A percentile compares a stretch with the other conserved stretches of the same genome.
These are phyloP conservation scores for Heliothis virescens DNA, from an alignment of 1,140 invertebrate species.

Conservation along the genomic window DNA sequence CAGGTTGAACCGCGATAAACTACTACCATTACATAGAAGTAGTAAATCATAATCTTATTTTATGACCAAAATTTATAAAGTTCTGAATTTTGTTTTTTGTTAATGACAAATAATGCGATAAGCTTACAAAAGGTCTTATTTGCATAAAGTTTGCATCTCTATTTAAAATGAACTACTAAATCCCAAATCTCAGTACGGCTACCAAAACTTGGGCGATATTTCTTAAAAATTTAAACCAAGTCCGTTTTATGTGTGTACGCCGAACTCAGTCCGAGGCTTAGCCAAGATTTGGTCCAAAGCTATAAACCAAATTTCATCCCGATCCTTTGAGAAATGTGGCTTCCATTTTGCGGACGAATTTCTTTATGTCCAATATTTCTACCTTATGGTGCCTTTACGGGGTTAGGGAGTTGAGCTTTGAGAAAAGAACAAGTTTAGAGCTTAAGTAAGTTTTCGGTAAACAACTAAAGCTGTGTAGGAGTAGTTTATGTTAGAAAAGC, in stretches of 20 bases:
- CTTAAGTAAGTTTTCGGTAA: too few relatives aligned
- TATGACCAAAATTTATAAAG: too few relatives aligned
- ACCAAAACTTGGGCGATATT: not conserved
- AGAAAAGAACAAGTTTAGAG: not conserved
- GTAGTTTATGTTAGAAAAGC: too few relatives aligned
- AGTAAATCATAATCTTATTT: too few relatives aligned
- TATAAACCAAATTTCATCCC: slow-evolving; percentile 35
- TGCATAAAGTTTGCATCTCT: too few relatives aligned
- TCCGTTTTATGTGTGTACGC: slow-evolving; percentile 19
- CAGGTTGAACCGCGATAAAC: too few relatives aligned
- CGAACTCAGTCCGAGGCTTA: slow-evolving; percentile 16
- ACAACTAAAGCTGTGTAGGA: too few relatives aligned
- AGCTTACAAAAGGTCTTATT: too few relatives aligned
- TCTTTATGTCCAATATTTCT: slow-evolving; percentile 37
- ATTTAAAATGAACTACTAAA: not conserved
- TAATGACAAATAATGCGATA: too few relatives aligned
- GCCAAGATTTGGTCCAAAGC: slow-evolving; percentile 30
- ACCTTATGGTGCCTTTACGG: slow-evolving; percentile 10
- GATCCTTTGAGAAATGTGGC: slow-evolving; percentile 26
- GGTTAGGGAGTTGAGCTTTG: not conserved
- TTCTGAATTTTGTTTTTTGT: too few relatives aligned
- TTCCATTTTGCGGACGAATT: slow-evolving; percentile 23
- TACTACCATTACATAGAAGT: too few relatives aligned
- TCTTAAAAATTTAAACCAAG: slow-evolving; percentile 23
- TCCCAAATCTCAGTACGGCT: not conserved